These are phyloP conservation scores for Loxodonta africana DNA, from an alignment of 2,113 vertebrate genomes.

Conservation along the genomic window DNA sequence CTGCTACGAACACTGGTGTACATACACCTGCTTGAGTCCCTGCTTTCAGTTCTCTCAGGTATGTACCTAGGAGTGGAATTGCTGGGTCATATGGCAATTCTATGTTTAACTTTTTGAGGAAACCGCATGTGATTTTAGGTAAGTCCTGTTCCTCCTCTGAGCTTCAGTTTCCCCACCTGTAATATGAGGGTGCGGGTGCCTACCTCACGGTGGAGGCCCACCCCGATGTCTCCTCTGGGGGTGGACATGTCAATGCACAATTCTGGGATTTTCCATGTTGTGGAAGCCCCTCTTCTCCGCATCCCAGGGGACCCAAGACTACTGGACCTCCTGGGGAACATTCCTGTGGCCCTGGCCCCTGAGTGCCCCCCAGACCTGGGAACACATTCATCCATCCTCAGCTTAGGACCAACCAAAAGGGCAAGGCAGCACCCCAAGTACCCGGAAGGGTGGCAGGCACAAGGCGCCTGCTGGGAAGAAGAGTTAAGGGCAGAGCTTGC, in stretches of 20 bases:
- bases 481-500: fast-evolving
- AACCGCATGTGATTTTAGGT: background rate
- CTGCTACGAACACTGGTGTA: too few relatives aligned
- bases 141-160: background rate
- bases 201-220: background rate
- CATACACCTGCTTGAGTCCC: too few relatives aligned
- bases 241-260: background rate
- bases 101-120: too few relatives aligned
- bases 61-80: too few relatives aligned
- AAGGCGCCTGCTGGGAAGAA: background rate
- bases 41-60: too few relatives aligned
- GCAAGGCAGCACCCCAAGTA: too few relatives aligned
- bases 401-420: background rate
- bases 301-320: too few relatives aligned
- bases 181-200: too few relatives aligned
- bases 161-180: background rate
- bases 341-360: background rate
- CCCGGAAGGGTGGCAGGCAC: too few relatives aligned
- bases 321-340: background rate
- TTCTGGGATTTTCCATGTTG: background rate
- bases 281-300: background rate
- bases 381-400: background rate
- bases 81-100: too few relatives aligned
- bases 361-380: too few relatives aligned
- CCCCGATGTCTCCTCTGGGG: background rate